These are phyloP conservation scores for Coilia nasus DNA, from an alignment of 2,797 vertebrate species.

Conservation along the genomic window DNA sequence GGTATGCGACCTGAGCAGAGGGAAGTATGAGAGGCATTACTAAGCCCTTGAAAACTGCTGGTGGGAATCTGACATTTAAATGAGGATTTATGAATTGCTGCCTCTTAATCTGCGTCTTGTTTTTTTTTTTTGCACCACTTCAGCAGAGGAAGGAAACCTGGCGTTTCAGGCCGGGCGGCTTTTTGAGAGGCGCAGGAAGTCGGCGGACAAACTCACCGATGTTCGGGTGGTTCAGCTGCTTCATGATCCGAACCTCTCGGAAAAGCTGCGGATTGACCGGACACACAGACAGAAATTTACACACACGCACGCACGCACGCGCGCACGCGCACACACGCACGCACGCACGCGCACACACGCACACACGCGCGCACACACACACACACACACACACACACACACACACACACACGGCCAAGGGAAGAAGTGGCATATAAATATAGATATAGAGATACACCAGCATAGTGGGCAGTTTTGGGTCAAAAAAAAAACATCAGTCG, in stretches of 20 bases:
- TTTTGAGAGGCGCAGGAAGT: neutral
- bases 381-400: no score
- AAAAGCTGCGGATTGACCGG: constrained; percentile 76
- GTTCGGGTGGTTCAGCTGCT: constrained; percentile 91
- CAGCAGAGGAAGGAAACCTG: constrained; percentile 3
- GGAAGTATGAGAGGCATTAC: neutral
- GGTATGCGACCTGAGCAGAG: neutral
- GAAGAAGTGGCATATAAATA: no score
- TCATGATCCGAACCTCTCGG: constrained; percentile 95
- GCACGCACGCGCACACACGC: no score
- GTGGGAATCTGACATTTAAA: constrained; percentile 35
- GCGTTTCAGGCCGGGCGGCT: constrained; percentile 33
- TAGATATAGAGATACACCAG: no score
- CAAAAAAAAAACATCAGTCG: no score
- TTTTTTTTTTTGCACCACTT: neutral
- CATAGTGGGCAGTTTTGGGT: no score
- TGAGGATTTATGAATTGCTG: constrained; percentile 18
- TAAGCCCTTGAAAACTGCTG: neutral
- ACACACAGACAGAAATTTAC: constrained; percentile 6
- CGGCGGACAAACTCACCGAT: constrained; percentile 79
- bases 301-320: no score
- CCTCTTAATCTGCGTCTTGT: neutral
- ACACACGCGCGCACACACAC: no score
- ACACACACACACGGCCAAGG: no score
- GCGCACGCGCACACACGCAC: no score